Conservation (phyloP, 2,888 invertebrate species). For the Neocrepidodera transversa region DNA sequence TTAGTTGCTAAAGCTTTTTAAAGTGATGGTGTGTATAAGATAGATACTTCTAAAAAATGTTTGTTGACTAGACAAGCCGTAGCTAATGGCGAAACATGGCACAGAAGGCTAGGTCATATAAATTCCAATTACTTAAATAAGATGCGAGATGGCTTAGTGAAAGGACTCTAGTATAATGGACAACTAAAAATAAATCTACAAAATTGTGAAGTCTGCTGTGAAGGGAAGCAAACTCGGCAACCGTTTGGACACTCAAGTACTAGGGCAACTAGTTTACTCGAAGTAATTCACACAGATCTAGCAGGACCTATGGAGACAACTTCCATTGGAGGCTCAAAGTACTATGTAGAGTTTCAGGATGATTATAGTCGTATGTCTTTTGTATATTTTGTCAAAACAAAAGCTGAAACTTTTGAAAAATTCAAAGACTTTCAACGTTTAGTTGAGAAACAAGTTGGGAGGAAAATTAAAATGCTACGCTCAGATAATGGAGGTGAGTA, state of each 20-base stretch:
- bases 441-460: neutral
- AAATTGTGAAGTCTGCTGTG: slow-evolving; percentile 17
- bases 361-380: slow-evolving; percentile 13
- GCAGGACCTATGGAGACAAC: neutral
- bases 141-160: too few species aligned
- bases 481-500: too few species aligned
- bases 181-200: neutral
- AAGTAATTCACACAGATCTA: slow-evolving; percentile 12
- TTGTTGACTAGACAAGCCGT: slow-evolving; percentile 27
- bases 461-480: too few species aligned
- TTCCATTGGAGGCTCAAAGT: slow-evolving; percentile 14
- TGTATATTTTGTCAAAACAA: neutral
- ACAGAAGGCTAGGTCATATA: slow-evolving; percentile 26
- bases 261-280: slow-evolving; percentile 10
- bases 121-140: slow-evolving; percentile 5
- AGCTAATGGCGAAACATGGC: slow-evolving; percentile 36
- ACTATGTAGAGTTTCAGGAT: slow-evolving; percentile 14
- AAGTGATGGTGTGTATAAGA: slow-evolving; percentile 1
- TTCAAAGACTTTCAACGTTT: slow-evolving; percentile 45
- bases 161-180: too few species aligned
- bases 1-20: too few species aligned
- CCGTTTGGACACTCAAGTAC: too few species aligned
- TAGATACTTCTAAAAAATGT: too few species aligned
- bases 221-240: slow-evolving; percentile 9
- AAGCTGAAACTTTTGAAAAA: slow-evolving; percentile 20